phyloP scores from a whole-genome alignment of 2,888 invertebrate genomes.

The Drosophila helvetica region DNA sequence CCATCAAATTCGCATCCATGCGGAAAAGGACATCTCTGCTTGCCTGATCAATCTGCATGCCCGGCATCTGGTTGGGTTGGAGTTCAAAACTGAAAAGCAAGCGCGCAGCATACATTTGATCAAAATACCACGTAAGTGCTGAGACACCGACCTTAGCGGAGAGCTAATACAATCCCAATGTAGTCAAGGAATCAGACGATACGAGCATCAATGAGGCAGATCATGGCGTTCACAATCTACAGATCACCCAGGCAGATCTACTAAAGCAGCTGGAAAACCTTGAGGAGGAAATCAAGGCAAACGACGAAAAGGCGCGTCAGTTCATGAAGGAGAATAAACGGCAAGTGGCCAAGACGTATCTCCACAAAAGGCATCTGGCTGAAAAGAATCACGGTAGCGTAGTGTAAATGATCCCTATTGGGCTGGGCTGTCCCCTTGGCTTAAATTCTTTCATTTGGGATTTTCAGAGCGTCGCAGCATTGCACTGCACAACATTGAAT shows the following conservation, averaged over 20 bases:
- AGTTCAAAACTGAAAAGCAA: constrained; percentile 62
- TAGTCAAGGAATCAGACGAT: constrained; percentile 61
- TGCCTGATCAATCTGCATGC: constrained; percentile 84
- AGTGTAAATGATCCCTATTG: constrained; percentile 9
- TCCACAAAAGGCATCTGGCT: constrained; percentile 81
- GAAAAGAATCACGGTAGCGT: constrained; percentile 83
- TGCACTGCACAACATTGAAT: constrained; percentile 86
- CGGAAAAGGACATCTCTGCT: constrained; percentile 83
- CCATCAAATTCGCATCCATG: constrained; percentile 39
- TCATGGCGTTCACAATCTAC: constrained; percentile 85
- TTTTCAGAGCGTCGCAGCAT: constrained; percentile 85
- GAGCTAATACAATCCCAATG: background rate
- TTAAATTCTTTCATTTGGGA: constrained; percentile 16
- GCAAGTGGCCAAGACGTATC: constrained; percentile 85
- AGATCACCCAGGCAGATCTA: constrained; percentile 85
- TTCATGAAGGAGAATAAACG: constrained; percentile 86
- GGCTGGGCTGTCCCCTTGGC: background rate
- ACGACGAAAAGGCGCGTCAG: constrained; percentile 85
- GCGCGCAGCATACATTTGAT: constrained; percentile 71
- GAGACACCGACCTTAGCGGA: background rate
- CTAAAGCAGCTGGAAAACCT: constrained; percentile 85
- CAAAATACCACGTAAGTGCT: constrained; percentile 77
- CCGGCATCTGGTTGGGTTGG: constrained; percentile 80
- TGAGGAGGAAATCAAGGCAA: constrained; percentile 85
- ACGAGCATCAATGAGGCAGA: constrained; percentile 85